A percentile compares a stretch with the other conserved stretches of the same genome.
Conservation (phyloP, 92 coral and sea anemone genomes). For the Bergia puertoricense region DNA sequence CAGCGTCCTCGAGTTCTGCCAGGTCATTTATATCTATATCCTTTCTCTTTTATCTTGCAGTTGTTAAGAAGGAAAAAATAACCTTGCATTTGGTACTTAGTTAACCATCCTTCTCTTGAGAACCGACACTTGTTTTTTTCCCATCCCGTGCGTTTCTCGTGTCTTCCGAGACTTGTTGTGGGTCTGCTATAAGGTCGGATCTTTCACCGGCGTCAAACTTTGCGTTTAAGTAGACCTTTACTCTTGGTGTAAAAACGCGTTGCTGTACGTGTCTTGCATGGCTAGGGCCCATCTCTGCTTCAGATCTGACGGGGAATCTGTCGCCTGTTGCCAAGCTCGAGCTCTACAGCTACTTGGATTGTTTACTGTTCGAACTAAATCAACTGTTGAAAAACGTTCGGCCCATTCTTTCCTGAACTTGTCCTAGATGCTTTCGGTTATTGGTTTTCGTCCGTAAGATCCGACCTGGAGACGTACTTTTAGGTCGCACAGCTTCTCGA, state of each 20-base stretch:
- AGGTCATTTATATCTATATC: too few relatives aligned
- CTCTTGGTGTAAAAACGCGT: constrained; percentile 17
- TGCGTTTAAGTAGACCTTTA: constrained; percentile 24
- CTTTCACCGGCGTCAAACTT: constrained; percentile 10
- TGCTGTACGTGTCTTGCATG: constrained; percentile 25
- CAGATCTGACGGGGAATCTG: constrained; percentile 40
- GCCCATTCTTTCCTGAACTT: constrained; percentile 52
- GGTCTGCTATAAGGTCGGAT: constrained; percentile 30
- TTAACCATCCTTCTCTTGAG: constrained; percentile 14
- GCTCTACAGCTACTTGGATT: not conserved
- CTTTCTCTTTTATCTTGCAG: too few relatives aligned
- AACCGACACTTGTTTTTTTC: too few relatives aligned
- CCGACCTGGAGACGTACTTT: constrained; percentile 48
- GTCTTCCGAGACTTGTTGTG: constrained; percentile 22
- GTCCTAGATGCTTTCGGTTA: constrained; percentile 38
- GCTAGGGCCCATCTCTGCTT: constrained; percentile 37
- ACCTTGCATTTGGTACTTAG: constrained; percentile 18
- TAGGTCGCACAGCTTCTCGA: constrained; percentile 34
- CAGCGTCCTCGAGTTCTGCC: too few relatives aligned
- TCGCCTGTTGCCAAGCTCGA: too few relatives aligned
- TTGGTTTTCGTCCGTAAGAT: constrained; percentile 5
- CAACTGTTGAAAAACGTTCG: constrained; percentile 46
- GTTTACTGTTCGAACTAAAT: not conserved
- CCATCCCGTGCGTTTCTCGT: too few relatives aligned
- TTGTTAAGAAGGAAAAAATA: too few relatives aligned